phyloP scores from a whole-genome alignment of 2,113 vertebrate genomes.

The Cettia cetti region DNA sequence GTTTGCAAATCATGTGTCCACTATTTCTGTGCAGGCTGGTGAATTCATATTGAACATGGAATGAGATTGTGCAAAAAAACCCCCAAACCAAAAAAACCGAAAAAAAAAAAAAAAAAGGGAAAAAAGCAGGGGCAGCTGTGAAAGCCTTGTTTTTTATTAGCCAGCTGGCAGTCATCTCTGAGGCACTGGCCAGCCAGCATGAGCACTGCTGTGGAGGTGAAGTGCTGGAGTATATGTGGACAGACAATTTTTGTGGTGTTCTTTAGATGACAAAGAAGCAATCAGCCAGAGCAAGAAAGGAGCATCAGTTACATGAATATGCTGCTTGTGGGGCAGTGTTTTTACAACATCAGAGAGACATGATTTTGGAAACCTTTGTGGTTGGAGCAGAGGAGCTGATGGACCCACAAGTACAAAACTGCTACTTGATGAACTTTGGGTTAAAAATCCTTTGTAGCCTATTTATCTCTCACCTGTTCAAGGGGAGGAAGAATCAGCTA shows the following conservation, averaged over 20 bases:
- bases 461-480: background rate
- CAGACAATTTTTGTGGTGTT: background rate
- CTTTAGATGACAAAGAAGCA: background rate
- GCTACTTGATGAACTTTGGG: background rate
- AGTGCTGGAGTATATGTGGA: background rate
- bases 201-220: background rate
- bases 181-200: background rate
- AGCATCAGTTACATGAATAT: background rate
- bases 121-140: background rate
- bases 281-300: background rate
- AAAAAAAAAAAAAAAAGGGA: background rate
- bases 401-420: background rate
- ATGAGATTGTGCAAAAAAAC: background rate
- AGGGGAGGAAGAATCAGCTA: background rate
- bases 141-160: background rate
- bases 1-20: background rate
- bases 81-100: no score
- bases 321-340: background rate
- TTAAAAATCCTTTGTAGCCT: background rate
- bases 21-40: background rate
- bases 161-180: background rate
- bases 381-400: background rate
- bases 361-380: background rate
- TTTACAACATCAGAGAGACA: background rate
- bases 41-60: background rate